phyloP scores from a whole-genome alignment of 2,888 invertebrate genomes.

The Colostygia pectinataria region DNA sequence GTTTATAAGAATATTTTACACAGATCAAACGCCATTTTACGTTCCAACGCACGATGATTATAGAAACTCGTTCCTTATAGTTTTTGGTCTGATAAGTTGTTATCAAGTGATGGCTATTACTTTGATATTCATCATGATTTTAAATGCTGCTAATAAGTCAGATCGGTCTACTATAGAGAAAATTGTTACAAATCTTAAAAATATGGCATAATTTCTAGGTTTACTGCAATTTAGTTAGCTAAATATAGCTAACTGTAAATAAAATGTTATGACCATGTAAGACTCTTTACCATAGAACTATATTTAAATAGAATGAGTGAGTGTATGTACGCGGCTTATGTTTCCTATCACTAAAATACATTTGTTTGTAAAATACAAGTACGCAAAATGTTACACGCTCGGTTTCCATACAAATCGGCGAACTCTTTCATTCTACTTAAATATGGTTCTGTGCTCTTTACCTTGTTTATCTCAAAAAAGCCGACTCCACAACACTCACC shows the following conservation, averaged over 20 bases:
- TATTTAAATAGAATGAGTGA: no score
- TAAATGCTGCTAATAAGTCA: slow-evolving; percentile 16
- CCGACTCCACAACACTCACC: slow-evolving; percentile 34
- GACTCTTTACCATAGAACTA: no score
- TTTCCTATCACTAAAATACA: no score
- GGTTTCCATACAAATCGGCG: no score
- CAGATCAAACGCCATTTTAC: slow-evolving; percentile 15
- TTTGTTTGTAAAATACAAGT: no score
- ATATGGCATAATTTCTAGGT: not conserved
- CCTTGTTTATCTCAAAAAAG: not conserved
- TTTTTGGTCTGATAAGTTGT: slow-evolving; percentile 10
- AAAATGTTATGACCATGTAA: no score
- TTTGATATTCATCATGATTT: slow-evolving; percentile 13
- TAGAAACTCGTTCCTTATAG: slow-evolving; percentile 10
- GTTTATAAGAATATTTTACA: slow-evolving; percentile 12
- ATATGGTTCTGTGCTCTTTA: no score
- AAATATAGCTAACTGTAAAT: no score
- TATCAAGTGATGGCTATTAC: slow-evolving; percentile 18
- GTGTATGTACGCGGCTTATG: no score
- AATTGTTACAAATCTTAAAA: slow-evolving; percentile 6
- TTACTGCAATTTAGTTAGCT: no score
- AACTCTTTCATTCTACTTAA: no score
- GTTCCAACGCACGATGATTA: slow-evolving; percentile 4
- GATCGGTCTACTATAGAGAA: slow-evolving; percentile 5
- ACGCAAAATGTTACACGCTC: no score